Conservation (phyloP, 2,113 vertebrate genomes). For the Lampris incognitus region DNA sequence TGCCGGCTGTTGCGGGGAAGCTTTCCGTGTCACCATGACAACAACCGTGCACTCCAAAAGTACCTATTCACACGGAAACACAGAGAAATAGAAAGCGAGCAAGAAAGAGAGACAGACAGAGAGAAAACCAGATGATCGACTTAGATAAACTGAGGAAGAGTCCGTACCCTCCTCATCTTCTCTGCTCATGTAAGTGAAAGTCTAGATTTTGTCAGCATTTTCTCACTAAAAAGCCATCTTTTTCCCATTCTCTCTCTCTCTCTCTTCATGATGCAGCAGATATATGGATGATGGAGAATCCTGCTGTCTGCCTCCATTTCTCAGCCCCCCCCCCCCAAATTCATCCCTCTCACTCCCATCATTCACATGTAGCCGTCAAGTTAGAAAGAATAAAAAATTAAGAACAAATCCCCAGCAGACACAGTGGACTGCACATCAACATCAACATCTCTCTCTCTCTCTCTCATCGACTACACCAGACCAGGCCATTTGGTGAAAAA, state of each 20-base stretch:
- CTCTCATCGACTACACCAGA: slow-evolving; percentile 9
- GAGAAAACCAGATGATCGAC: slow-evolving; percentile 2
- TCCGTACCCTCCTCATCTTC: slow-evolving; percentile 15
- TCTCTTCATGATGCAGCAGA: slow-evolving; percentile 3
- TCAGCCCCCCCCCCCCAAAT: neutral
- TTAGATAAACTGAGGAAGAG: slow-evolving; percentile 23
- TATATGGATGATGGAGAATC: neutral
- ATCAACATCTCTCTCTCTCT: neutral
- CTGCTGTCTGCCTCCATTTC: neutral
- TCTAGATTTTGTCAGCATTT: slow-evolving; percentile 50
- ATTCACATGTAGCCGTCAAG: neutral
- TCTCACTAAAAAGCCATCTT: slow-evolving; percentile 14
- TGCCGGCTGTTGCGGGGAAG: slow-evolving; percentile 18
- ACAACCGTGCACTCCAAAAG: slow-evolving; percentile 33
- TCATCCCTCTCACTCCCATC: neutral
- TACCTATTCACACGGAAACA: neutral
- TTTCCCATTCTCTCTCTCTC: neutral
- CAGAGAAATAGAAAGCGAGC: neutral
- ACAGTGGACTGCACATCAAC: neutral
- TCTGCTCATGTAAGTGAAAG: slow-evolving; percentile 17
- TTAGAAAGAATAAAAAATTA: neutral
- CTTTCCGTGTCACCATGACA: slow-evolving; percentile 60
- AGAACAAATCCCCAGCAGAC: neutral
- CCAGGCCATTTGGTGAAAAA: neutral
- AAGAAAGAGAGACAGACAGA: neutral